Evolutionary conservation across 1,140 invertebrate genomes (phyloP).

Genomic region (Drosophila mauritiana): DNA sequence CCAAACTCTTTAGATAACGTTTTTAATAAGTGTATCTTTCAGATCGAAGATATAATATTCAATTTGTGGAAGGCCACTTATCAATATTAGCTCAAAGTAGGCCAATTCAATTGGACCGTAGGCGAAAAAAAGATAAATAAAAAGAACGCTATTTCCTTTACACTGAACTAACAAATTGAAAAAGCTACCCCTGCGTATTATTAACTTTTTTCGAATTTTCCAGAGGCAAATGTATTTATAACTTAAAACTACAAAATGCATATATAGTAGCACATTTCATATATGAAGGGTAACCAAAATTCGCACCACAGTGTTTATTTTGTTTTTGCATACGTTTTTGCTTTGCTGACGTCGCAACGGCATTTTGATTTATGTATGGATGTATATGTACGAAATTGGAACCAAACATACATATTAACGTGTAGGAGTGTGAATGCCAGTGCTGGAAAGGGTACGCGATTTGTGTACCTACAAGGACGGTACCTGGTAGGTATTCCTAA

Average conservation of each 20-base stretch:
- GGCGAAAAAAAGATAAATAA: not conserved
- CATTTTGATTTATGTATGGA: not conserved
- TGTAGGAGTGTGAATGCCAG: not conserved
- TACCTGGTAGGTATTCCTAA: not conserved
- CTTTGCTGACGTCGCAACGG: constrained; percentile 8
- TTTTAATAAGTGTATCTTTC: constrained; percentile 1
- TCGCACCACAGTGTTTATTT: not conserved
- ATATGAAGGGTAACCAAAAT: not conserved
- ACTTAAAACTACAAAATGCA: not conserved
- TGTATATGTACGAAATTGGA: not conserved
- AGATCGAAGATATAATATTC: constrained; percentile 1
- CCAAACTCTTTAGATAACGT: not conserved
- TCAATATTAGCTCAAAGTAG: not conserved
- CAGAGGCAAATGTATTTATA: too few relatives aligned
- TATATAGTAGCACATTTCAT: not conserved
- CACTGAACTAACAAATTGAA: not conserved
- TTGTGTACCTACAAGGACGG: not conserved
- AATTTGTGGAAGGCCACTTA: not conserved
- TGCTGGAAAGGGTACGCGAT: not conserved
- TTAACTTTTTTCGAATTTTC: too few relatives aligned
- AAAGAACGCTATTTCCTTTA: not conserved
- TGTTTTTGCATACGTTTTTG: not conserved
- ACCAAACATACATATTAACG: not conserved
- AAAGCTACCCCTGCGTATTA: too few relatives aligned
- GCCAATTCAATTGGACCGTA: not conserved